Base-by-base conservation (phyloP, 53 echinoderm and acorn worm genomes). In the Apostichopus leukothele region DNA sequence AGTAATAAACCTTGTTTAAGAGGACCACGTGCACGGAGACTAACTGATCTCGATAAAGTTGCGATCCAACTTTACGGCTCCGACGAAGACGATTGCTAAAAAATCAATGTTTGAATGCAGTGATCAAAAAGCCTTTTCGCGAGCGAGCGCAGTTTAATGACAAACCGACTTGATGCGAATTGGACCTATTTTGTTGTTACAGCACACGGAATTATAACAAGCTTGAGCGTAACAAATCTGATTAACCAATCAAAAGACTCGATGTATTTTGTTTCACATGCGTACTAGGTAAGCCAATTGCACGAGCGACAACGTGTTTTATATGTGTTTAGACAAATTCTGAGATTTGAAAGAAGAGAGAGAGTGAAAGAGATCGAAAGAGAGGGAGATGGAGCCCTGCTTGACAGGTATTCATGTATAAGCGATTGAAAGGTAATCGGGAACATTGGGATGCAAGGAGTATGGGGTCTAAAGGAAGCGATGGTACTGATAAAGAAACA, bases 171-270 rank as follows among this genome's bases (percentile, higher is more conserved):
- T 81, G 81, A 81, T 23, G 81, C 81, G 81, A 81, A 81, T 81
- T 81, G 81, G 18, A 55, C 81, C 55, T 59, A 81, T 23, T 81
- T 81, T 81, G 81, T 81, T 81, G 81, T 81, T 81, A 81, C 81
- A 81, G 81, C 81, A 59, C 55, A 54, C 59, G 18, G 59, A 81
- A 81, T 54, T 81, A 81, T 81, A 81, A 81, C 81, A 81, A 81
- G 81, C 81, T 21, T 81, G 59, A 81, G 81, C 81, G 81, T 81
- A 81, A 81, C 81, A 81, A 81, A 81, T 81, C 22, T 59, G 81
- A 81, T 81, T 81, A 81, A 54, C 81, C 81, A 81, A 81, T 81
- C 81, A 81, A 25, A 81, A 54, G 19, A 25, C 81, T 54, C 20
- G 54, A 81, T 54, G 81, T 18, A 54, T 81, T 39, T 81, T 81